Evolutionary conservation across 1,140 invertebrate species (phyloP), one percentile per base, ranked within the genome.

Genomic region (Plodia interpunctella): DNA sequence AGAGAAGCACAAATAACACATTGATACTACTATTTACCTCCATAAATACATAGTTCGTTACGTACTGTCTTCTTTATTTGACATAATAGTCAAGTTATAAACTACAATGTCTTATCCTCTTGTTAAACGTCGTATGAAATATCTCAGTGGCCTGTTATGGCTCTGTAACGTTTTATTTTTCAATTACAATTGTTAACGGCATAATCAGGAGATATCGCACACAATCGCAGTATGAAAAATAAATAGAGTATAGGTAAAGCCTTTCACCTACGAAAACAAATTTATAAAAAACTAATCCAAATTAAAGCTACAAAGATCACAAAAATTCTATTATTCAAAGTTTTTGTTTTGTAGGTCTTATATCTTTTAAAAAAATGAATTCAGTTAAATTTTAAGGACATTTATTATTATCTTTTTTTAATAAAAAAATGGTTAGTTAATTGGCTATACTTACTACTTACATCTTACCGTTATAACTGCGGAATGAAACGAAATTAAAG

Each of bases 121-220:
- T 44, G 38, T 44, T 32, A 44, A 44, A 44, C 15, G 38, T 17
- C 38, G 15, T 10, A 44, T 10, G 38, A 44, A 44, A 44, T 44
- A 44, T 15, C 5, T 11, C 35, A 13, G 15, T 44, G 32, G 9
- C 13, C 38, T 15, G 38, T 44, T 44, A 44, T 15, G 38, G 38
- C 38, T n/a, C 5, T 17, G 38, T 44, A 57, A 63, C 56, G 73
- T 74, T 87, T 83, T 83, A 85, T 88, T 87, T 86, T 87, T 87
- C 81, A 88, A 87, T 88, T 84, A 86, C 81, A 70, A 84, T 87
- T 85, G 84, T 88, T 83, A 84, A 85, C 81, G 83, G 79, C 78
- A 84, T 87, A 87, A 88, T 87, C 82, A 82, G 68, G 70, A 74
- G 82, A 72, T 75, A 78, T 77, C 73, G 63, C 59, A 71, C 63